phyloP scores from a whole-genome alignment of 2,888 invertebrate species.

The Sipha maydis region DNA sequence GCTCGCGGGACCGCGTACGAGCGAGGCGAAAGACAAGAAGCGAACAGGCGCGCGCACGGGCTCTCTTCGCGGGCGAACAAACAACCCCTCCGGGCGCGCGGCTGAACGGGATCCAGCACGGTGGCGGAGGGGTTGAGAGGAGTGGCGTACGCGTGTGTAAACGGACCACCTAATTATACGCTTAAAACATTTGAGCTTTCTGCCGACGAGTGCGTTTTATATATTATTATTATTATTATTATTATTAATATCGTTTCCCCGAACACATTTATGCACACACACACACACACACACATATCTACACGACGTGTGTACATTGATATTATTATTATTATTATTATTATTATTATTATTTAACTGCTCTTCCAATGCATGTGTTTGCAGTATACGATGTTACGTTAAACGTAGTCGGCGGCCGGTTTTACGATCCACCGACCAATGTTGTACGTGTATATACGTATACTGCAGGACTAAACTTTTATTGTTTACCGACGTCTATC shows the following conservation, averaged over 20 bases:
- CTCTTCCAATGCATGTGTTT: background rate
- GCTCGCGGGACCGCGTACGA: background rate
- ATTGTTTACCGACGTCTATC: background rate
- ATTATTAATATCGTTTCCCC: background rate
- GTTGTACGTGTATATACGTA: background rate
- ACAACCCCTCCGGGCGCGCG: conserved; percentile 21
- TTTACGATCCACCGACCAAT: background rate
- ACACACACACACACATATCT: background rate
- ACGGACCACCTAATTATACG: conserved; percentile 43
- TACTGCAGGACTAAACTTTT: background rate
- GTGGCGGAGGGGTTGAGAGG: background rate
- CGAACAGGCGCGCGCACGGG: background rate
- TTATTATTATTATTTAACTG: background rate
- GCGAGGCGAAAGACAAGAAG: conserved; percentile 44
- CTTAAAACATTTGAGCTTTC: conserved; percentile 35
- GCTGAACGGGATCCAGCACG: background rate
- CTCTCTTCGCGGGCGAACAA: background rate
- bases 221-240: no score
- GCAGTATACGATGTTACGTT: background rate
- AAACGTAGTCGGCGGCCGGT: background rate
- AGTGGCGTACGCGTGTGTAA: conserved; percentile 14
- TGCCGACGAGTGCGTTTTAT: background rate
- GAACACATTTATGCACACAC: background rate
- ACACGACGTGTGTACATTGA: background rate
- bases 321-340: background rate